A percentile compares a stretch with the other conserved stretches of the same genome.
phyloP scores from a whole-genome alignment of 2,888 invertebrate genomes.

The Pseudolycoriella hygida region DNA sequence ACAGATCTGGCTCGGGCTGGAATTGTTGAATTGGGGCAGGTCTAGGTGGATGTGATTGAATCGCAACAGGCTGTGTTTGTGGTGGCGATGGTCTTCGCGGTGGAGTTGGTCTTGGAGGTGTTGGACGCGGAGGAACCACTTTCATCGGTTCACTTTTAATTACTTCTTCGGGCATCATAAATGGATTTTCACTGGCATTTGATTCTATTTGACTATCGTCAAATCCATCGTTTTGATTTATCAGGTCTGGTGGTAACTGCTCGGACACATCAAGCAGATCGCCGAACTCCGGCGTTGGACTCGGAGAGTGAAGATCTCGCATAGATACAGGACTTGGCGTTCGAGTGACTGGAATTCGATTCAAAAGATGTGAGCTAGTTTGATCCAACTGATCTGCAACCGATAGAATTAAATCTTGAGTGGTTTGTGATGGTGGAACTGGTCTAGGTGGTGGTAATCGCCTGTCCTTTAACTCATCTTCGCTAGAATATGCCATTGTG shows the following conservation, averaged over 20 bases:
- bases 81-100: conserved; percentile 20
- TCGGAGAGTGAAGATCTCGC: conserved; percentile 64
- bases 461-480: conserved; percentile 13
- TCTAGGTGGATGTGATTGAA: conserved; percentile 13
- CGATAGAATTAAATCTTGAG: conserved; percentile 67
- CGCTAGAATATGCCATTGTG: conserved; percentile 16
- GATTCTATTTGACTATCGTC: background rate
- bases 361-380: conserved; percentile 65
- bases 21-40: conserved; percentile 16
- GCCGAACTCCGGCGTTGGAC: conserved; percentile 54
- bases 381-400: conserved; percentile 82
- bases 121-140: conserved; percentile 29
- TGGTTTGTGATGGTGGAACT: conserved; percentile 55
- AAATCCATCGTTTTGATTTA: conserved; percentile 13
- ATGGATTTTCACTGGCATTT: conserved; percentile 23
- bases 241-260: conserved; percentile 14
- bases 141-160: conserved; percentile 30
- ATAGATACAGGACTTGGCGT: conserved; percentile 77
- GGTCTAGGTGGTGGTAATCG: conserved; percentile 31
- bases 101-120: conserved; percentile 27
- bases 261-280: conserved; percentile 46
- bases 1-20: conserved; percentile 33
- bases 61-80: conserved; percentile 19
- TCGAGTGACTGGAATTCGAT: conserved; percentile 66
- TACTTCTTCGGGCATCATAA: conserved; percentile 30